These are phyloP conservation scores for Pelusios castaneus DNA, from an alignment of 2,113 vertebrate genomes.

Conservation along the genomic window DNA sequence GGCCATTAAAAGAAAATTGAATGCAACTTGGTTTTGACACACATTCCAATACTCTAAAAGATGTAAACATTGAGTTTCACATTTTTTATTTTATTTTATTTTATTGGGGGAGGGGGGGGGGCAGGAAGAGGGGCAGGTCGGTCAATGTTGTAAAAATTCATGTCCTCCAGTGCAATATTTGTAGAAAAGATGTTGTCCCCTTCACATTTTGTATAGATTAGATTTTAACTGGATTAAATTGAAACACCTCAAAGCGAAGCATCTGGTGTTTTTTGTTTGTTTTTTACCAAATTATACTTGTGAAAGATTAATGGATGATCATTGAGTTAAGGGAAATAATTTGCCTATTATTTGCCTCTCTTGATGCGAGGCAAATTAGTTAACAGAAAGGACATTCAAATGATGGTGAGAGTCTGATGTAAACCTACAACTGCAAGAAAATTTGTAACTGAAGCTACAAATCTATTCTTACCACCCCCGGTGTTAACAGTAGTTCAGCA, in stretches of 20 bases:
- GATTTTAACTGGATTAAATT: slow-evolving; percentile 75
- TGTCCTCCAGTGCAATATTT: slow-evolving; percentile 63
- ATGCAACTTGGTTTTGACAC: neutral
- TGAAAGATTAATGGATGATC: neutral
- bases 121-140: slow-evolving; percentile 20
- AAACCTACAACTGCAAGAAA: neutral
- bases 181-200: slow-evolving; percentile 18
- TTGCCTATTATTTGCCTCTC: neutral
- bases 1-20: neutral
- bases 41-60: slow-evolving; percentile 34
- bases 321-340: neutral
- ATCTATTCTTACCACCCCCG: neutral
- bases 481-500: neutral
- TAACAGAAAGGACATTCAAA: neutral
- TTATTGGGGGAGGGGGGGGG: slow-evolving; percentile 15
- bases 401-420: neutral
- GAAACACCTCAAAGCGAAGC: slow-evolving; percentile 29
- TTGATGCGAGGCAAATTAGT: neutral
- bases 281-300: neutral
- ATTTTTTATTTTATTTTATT: neutral
- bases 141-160: slow-evolving; percentile 49
- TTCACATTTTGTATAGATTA: slow-evolving; percentile 64
- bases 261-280: slow-evolving; percentile 9
- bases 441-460: neutral
- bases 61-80: neutral